Base-by-base conservation (phyloP, 2,113 vertebrate species). In the Microcebus tavaratra region DNA sequence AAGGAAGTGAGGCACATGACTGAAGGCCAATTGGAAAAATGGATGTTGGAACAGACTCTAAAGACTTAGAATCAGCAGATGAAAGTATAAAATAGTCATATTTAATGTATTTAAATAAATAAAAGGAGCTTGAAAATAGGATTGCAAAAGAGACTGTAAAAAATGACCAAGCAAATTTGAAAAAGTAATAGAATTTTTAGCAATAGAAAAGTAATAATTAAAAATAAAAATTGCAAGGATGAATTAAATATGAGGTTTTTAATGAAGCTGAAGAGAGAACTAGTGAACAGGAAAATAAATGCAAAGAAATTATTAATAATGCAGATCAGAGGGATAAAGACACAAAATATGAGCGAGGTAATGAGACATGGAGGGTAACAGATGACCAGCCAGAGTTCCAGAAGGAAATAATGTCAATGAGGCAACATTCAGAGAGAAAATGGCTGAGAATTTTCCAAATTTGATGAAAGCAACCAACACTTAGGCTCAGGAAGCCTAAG, bases 181-280 rank as follows among this genome's bases (percentile, higher is more conserved):
- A 76, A 75, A 89, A 72, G 55, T 75, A 68, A n/a, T 55, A 83
- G 63, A 65, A 96, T 84, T 95, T 93, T 36, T 91, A 65, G 42
- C 55, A 70, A 59, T 27, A 67, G 23, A 39, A 72, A 89, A n/a
- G 45, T 68, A 72, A 50, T 81, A 59, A 53, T 48, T 92, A 45
- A 85, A 84, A 65, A 79, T 27, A 42, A 67, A 68, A 88, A 57
- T 79, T 48, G 18, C 55, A 84, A 9, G 8, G 4, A 42, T 68
- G 12, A 25, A 53, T 88, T 90, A 78, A 57, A 90, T 50, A 34
- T 42, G 39, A 73, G 21, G 36, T 93, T 88, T 93, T 84, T 85
- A 72, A 76, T 67, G 34, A 59, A 67, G 10, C 18, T 67, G n/a
- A 87, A 83, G n/a, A 81, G 57, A 85, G 21, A 89, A 89, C 48